Base-by-base conservation (phyloP, 2,113 vertebrate species). In the Microcebus lehilahytsara region DNA sequence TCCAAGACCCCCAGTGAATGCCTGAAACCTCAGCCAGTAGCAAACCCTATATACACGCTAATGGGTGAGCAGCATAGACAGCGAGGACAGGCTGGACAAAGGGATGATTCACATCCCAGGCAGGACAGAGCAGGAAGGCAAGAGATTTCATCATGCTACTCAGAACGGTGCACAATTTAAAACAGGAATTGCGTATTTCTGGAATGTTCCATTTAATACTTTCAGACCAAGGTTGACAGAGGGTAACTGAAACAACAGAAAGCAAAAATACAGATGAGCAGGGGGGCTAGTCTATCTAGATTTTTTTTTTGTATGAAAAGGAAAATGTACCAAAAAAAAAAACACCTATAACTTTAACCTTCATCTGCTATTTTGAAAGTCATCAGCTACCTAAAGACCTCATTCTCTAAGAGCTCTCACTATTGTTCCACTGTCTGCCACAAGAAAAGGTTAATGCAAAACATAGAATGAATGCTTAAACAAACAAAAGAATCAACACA, bases 371-470 rank as follows among this genome's bases (percentile, higher is more conserved):
- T 80, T 49, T 72, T 64, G 9, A 27, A 89, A 95, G 64, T 85
- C 72, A 58, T 56, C n/a, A 91, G 91, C 85, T 87, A 95, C 64
- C 83, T 53, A 81, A 85, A 88, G 37, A 74, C 30, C 72, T 90
- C 56, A 32, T 84, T 78, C 60, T 83, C 51, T 71, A 66, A 85
- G 56, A 84, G 42, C 12, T 83, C 56, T 90, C 80, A 27, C 67
- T 71, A 78, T 66, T 85, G 23, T 80, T 66, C 83, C 72, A 64
- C 20, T 89, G 79, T 25, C 62, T 85, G 81, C 71, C 51, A 40
- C 8, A 17, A 94, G 72, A 93, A 96, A 95, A 94, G 53, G 91
- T 85, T 96, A 85, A 96, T 85, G 58, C 25, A 79, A 95, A 95
- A 66, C 89, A 95, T 20, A 34, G n/a, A 96, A 83, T 79, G 66